A percentile compares a stretch with the other conserved stretches of the same genome.
Evolutionary conservation across 92 coral and sea anemone genomes (phyloP).

Genomic region (Epizoanthus scotinus): DNA sequence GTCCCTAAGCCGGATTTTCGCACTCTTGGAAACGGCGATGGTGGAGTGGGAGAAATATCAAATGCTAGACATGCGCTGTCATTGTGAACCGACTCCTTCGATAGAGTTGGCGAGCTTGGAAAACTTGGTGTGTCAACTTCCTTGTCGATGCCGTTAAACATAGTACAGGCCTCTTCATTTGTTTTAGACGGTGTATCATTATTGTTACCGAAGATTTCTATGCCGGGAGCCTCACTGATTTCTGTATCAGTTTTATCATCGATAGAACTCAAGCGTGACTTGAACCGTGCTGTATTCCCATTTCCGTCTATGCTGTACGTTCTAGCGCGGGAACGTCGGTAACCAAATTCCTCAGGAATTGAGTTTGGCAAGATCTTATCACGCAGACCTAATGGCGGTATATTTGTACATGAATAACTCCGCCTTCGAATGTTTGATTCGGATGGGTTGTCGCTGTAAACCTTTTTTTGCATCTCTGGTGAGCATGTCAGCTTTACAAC

Average conservation of each 20-base stretch:
- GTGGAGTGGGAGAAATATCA: neutral
- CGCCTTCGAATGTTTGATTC: neutral
- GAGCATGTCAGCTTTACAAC: constrained; percentile 12
- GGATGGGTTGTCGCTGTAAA: neutral
- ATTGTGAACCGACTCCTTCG: neutral
- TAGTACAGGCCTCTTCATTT: neutral
- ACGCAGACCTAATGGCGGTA: neutral
- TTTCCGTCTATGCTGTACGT: neutral
- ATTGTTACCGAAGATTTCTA: neutral
- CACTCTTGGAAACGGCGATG: neutral
- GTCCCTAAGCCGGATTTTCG: neutral
- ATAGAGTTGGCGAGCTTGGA: neutral
- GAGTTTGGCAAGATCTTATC: neutral
- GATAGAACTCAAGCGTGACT: neutral
- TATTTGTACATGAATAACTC: neutral
- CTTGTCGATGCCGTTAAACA: neutral
- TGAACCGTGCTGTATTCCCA: neutral
- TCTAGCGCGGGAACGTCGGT: neutral
- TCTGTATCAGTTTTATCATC: neutral
- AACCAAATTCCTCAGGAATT: neutral
- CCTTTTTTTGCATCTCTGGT: neutral
- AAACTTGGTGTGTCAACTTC: neutral
- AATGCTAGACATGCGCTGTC: neutral
- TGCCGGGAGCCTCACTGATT: neutral
- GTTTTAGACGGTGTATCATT: too few relatives aligned